Evolutionary conservation across 2,888 invertebrate species (phyloP).

Genomic region (Schrankia costaestrigalis): DNA sequence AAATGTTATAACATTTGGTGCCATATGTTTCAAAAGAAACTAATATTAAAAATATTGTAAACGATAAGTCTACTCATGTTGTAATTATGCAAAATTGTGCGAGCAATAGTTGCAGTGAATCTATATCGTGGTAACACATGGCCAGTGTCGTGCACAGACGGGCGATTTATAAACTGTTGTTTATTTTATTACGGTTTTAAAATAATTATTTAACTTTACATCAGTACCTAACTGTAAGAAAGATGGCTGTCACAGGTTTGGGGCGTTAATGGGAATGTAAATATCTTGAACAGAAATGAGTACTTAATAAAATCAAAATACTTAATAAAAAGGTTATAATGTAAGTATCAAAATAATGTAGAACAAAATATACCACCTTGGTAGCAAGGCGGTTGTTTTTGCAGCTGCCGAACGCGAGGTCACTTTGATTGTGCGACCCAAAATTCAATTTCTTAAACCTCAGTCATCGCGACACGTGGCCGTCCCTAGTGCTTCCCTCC

Average conservation of each 20-base stretch:
- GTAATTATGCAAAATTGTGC: conserved; percentile 52
- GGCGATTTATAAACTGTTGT: conserved; percentile 32
- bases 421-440: too few species aligned
- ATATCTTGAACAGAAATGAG: too few species aligned
- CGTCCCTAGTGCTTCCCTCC: too few species aligned
- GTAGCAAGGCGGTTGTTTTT: too few species aligned
- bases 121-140: conserved; percentile 52
- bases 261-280: too few species aligned
- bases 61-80: conserved; percentile 29
- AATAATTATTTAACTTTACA: neutral
- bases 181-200: neutral
- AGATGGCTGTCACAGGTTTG: too few species aligned
- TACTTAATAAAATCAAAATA: too few species aligned
- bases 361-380: too few species aligned
- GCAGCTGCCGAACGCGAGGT: too few species aligned
- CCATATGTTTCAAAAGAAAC: neutral
- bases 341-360: too few species aligned
- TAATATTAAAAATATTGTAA: conserved; percentile 6
- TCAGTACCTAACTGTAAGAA: too few species aligned
- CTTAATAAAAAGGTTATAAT: too few species aligned
- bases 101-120: conserved; percentile 55
- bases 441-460: neutral
- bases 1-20: neutral
- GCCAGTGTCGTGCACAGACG: conserved; percentile 36
- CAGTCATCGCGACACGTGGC: neutral